A percentile compares a stretch with the other conserved stretches of the same genome.
Conservation (phyloP, 2,113 vertebrate genomes). For the Azemiops feae region DNA sequence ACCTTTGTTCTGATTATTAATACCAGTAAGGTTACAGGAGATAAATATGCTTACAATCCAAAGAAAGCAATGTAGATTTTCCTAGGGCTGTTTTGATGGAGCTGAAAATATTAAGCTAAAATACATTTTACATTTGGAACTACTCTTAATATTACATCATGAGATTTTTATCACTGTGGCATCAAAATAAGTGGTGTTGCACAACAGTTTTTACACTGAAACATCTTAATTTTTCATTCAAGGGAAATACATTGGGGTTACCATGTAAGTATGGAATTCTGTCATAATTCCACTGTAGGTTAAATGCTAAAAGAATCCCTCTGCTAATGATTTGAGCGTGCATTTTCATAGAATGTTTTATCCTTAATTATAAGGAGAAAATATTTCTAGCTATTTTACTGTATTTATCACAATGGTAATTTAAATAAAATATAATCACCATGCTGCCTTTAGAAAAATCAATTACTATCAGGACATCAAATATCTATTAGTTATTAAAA, state of each 20-base stretch:
- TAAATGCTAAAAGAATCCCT: neutral
- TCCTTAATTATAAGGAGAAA: slow-evolving; percentile 6
- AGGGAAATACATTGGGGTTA: neutral
- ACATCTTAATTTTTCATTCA: neutral
- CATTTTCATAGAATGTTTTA: neutral
- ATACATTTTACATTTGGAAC: neutral
- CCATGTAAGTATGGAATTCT: neutral
- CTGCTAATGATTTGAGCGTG: neutral
- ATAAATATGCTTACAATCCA: neutral
- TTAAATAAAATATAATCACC: slow-evolving; percentile 29
- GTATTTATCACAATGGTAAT: slow-evolving; percentile 12
- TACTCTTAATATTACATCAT: neutral
- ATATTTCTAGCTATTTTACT: slow-evolving; percentile 23
- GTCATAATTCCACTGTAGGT: neutral
- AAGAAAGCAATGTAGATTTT: neutral
- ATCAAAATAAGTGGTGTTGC: neutral
- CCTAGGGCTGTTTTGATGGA: neutral
- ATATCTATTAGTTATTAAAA: slow-evolving; percentile 25
- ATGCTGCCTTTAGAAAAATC: slow-evolving; percentile 8
- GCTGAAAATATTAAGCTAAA: neutral
- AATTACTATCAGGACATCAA: slow-evolving; percentile 11
- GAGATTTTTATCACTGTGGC: neutral
- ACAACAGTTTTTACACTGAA: neutral
- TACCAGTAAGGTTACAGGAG: neutral
- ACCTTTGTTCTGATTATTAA: neutral